Conservation (phyloP, 2,113 vertebrate species). For the Lophius piscatorius region DNA sequence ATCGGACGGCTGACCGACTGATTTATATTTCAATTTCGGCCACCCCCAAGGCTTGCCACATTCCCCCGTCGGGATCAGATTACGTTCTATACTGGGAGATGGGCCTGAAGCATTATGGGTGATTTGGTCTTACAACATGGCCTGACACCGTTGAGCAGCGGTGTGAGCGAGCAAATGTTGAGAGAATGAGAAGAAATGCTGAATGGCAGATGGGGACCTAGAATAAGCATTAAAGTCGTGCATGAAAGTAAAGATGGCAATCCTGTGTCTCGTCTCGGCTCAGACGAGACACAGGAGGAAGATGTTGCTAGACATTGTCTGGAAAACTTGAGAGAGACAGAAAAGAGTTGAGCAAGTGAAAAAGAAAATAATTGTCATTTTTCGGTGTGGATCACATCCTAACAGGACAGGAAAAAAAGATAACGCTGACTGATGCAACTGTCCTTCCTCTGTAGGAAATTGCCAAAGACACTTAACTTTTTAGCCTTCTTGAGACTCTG, state of each 20-base stretch:
- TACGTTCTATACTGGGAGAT: slow-evolving; percentile 72
- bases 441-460: too few relatives aligned
- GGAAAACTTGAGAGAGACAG: slow-evolving; percentile 41
- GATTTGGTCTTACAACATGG: slow-evolving; percentile 47
- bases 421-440: too few relatives aligned
- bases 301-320: slow-evolving; percentile 19
- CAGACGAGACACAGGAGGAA: slow-evolving; percentile 22
- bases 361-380: too few relatives aligned
- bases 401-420: too few relatives aligned
- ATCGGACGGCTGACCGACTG: slow-evolving; percentile 48
- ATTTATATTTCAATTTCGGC: slow-evolving; percentile 71
- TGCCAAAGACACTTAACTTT: too few relatives aligned
- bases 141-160: slow-evolving; percentile 43
- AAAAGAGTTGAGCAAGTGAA: slow-evolving; percentile 37
- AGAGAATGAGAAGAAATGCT: slow-evolving; percentile 29
- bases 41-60: slow-evolving; percentile 58
- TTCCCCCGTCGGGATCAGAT: slow-evolving; percentile 68
- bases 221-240: slow-evolving; percentile 21
- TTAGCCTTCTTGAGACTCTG: too few relatives aligned
- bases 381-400: too few relatives aligned
- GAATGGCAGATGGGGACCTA: slow-evolving; percentile 25
- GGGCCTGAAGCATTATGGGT: slow-evolving; percentile 53
- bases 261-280: slow-evolving; percentile 1
- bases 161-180: slow-evolving; percentile 15
- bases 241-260: slow-evolving; percentile 11